Conservation (phyloP, 2,888 invertebrate genomes). For the Tenthredo mesomela region DNA sequence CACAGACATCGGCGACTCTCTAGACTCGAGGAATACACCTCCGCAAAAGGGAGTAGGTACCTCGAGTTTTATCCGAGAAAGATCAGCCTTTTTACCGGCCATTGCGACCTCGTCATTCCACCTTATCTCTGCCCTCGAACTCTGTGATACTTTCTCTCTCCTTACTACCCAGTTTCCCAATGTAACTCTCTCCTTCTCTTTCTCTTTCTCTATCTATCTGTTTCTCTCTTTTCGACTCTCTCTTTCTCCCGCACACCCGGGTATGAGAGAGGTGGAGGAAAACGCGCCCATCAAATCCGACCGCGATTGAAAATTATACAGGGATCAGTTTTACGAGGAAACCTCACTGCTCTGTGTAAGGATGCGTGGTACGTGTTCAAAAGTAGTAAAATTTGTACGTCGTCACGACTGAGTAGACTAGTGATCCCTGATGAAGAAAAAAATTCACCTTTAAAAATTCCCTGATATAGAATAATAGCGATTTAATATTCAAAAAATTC, state of each 20-base stretch:
- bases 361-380: slow-evolving; percentile 16
- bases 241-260: not conserved
- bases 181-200: slow-evolving; percentile 33
- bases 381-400: slow-evolving; percentile 47
- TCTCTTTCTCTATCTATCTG: not conserved
- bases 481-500: not conserved
- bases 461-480: not conserved
- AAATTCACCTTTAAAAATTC: not conserved
- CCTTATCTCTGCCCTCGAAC: slow-evolving; percentile 72
- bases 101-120: slow-evolving; percentile 77
- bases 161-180: not conserved
- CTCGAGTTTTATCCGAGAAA: slow-evolving; percentile 72
- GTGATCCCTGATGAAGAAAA: not conserved
- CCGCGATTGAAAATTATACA: slow-evolving; percentile 78
- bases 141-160: not conserved
- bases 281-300: slow-evolving; percentile 77
- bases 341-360: slow-evolving; percentile 11
- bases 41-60: slow-evolving; percentile 57
- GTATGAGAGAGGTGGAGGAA: slow-evolving; percentile 58
- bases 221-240: not conserved
- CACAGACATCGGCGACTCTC: slow-evolving; percentile 65
- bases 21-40: slow-evolving; percentile 59
- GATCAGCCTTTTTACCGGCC: slow-evolving; percentile 77
- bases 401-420: slow-evolving; percentile 9
- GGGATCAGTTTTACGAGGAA: slow-evolving; percentile 77